These are phyloP conservation scores for Ophthalmolycus amberensis DNA, from an alignment of 2,113 vertebrate species.

Conservation along the genomic window DNA sequence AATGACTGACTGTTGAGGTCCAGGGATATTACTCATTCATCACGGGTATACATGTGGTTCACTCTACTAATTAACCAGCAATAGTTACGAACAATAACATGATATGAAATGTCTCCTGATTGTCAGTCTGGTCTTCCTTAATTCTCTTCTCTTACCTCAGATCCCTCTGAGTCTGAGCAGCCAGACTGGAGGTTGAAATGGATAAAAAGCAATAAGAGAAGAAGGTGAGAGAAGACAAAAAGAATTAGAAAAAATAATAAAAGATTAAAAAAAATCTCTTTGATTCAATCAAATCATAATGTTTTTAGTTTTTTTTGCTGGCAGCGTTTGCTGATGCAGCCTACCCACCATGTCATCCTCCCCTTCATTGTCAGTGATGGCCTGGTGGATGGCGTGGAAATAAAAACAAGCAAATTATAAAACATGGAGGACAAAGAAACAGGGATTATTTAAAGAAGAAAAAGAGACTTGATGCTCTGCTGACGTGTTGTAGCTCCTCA, in stretches of 20 bases:
- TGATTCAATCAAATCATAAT: neutral
- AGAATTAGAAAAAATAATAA: neutral
- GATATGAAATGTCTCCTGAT: neutral
- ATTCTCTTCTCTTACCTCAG: conserved; percentile 74
- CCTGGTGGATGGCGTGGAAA: conserved; percentile 46
- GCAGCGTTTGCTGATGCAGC: neutral
- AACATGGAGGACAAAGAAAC: conserved; percentile 22
- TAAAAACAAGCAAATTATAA: conserved; percentile 15
- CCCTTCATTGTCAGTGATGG: conserved; percentile 67
- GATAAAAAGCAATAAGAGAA: conserved; percentile 19
- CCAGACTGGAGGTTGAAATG: conserved; percentile 65
- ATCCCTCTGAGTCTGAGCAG: conserved; percentile 80
- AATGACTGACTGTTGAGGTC: neutral
- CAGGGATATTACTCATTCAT: neutral
- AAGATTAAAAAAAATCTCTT: neutral
- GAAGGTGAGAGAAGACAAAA: conserved; percentile 12
- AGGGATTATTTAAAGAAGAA: neutral
- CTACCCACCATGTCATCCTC: conserved; percentile 78
- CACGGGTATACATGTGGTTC: no score
- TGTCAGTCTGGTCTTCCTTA: neutral
- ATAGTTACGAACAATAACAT: neutral
- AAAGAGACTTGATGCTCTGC: neutral
- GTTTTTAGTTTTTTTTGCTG: neutral
- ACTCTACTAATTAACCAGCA: neutral
- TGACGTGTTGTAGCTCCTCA: neutral